Evolutionary conservation across 2,888 invertebrate species (phyloP), one percentile per base, ranked within the genome.

Genomic region (Conchocele bisecta): DNA sequence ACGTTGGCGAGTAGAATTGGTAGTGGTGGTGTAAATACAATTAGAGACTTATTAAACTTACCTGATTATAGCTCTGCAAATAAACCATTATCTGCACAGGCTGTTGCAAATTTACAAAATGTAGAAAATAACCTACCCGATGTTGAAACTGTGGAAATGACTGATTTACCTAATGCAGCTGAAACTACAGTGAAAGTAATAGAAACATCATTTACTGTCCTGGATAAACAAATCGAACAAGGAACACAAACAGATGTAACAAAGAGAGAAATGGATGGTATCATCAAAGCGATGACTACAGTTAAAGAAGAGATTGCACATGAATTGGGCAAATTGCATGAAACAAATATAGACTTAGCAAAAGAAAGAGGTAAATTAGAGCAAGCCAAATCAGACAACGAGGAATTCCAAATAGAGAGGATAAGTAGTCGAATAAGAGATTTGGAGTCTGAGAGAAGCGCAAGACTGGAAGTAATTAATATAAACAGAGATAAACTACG

Each of bases 1-100:
- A 48, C 48, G n/a, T 48, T 48, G 37, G 54, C 54, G 33, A 33
- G 54, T 54, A 54, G 54, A 54, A 54, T 54, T 54, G 54, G 54
- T 35, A 54, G 24, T 17, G 54, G 54, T 54, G 54, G 35, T 20
- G 29, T 39, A 54, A 54, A 54, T 33, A 26, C 24, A 20, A 54
- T 54, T 54, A 54, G 54, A 54, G 37, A 54, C 20, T 54, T 54
- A 35, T 54, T 54, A 35, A 54, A 35, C 35, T 54, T 54, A 54
- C 54, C 33, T 54, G 20, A 7, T 54, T 54, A 54, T 54, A 35
- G 17, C n/a, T 35, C 54, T 54, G 29, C 54, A n/a, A n/a, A n/a
- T n/a, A n/a, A n/a, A n/a, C n/a, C n/a, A 33, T 54, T 54, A 54
- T 11, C 33, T 22, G 35, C 37, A 54, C 35, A 54, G 35, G 35